These are phyloP conservation scores for Tetramorium simillimum DNA, from an alignment of 1,140 invertebrate genomes.

Conservation along the genomic window DNA sequence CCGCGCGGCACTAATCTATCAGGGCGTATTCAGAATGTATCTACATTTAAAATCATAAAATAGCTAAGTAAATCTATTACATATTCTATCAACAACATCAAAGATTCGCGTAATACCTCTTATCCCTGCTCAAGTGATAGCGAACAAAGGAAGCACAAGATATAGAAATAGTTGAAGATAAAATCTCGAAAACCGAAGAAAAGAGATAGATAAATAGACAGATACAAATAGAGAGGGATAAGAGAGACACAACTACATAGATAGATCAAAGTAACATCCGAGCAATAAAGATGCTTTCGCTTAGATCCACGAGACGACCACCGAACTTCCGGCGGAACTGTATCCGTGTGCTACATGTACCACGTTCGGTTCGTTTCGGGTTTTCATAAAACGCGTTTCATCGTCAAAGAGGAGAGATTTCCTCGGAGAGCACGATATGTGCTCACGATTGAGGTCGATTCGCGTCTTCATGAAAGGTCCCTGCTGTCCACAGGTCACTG, in stretches of 20 bases:
- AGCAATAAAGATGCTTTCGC: conserved; percentile 39
- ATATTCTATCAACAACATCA: not conserved
- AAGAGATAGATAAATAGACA: not conserved
- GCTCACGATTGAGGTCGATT: conserved; percentile 17
- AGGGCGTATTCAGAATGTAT: not conserved
- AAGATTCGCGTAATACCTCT: not conserved
- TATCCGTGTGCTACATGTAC: not conserved
- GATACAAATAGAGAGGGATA: not conserved
- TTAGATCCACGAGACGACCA: not conserved
- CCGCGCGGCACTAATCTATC: no score
- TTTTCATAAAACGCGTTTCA: conserved; percentile 37
- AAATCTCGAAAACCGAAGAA: not conserved
- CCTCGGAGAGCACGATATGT: conserved; percentile 8
- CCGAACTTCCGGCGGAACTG: not conserved
- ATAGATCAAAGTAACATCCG: conserved; percentile 13
- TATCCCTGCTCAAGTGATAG: not conserved
- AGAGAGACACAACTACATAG: not conserved
- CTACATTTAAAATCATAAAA: not conserved
- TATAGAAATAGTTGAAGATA: not conserved
- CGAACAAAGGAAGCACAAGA: not conserved
- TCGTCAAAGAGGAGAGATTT: conserved; percentile 49
- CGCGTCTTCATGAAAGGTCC: not conserved
- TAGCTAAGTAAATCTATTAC: not conserved
- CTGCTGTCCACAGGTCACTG: not conserved
- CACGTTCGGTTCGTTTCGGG: not conserved